A percentile compares a stretch with the other conserved stretches of the same genome.
Evolutionary conservation across 30 jellyfish, hydroid and myxozoan genomes (phyloP).

Genomic region (Turritopsis dohrnii): DNA sequence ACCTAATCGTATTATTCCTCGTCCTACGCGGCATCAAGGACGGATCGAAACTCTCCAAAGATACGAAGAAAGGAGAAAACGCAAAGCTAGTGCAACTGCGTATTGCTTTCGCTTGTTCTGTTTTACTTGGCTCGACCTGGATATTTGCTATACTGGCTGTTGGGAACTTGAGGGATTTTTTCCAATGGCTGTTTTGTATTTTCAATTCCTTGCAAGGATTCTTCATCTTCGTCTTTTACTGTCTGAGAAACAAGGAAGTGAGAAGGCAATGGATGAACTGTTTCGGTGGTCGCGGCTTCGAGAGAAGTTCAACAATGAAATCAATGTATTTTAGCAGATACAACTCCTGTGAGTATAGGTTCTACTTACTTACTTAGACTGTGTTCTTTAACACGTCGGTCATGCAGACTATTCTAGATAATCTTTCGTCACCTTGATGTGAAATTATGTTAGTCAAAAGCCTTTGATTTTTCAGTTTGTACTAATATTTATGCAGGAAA

Average conservation of each 20-base stretch:
- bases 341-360: neutral
- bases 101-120: constrained; percentile 40
- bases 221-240: constrained; percentile 28
- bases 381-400: neutral
- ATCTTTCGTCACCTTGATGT: too few species aligned
- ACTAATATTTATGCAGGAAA: too few species aligned
- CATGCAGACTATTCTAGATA: too few species aligned
- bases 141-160: constrained; percentile 32
- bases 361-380: too few species aligned
- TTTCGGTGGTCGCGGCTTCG: constrained; percentile 22
- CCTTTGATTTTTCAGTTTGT: too few species aligned
- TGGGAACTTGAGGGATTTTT: constrained; percentile 32
- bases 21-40: constrained; percentile 25
- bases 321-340: neutral
- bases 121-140: constrained; percentile 40
- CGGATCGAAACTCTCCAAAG: constrained; percentile 8
- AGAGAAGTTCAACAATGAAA: neutral
- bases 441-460: too few species aligned
- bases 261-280: constrained; percentile 23
- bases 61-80: constrained; percentile 1
- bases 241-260: constrained; percentile 24
- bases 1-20: constrained; percentile 6
- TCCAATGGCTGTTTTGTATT: constrained; percentile 38
- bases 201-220: constrained; percentile 38
- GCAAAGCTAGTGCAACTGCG: constrained; percentile 26